phyloP scores from a whole-genome alignment of 1,140 invertebrate genomes.

The Trissolcus basalis region DNA sequence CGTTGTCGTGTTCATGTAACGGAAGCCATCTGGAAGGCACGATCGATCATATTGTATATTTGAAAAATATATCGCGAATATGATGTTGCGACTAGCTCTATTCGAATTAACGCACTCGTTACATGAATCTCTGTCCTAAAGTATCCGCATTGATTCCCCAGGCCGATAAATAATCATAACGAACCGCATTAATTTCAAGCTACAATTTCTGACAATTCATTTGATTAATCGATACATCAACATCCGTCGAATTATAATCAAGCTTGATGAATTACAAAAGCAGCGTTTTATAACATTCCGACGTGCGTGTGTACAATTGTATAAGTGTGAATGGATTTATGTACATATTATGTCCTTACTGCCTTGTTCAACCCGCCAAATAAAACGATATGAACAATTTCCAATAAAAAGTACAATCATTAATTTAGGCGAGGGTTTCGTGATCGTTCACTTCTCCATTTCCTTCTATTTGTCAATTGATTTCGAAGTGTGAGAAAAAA shows the following conservation, averaged over 20 bases:
- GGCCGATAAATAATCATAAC: too few relatives aligned
- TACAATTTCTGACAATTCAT: constrained; percentile 3
- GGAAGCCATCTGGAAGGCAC: constrained; percentile 15
- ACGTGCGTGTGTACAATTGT: constrained; percentile 48
- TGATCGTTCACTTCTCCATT: constrained; percentile 9
- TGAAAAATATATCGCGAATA: constrained; percentile 3
- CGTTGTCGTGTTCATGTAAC: constrained; percentile 27
- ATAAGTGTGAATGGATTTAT: constrained; percentile 63
- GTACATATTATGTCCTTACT: constrained; percentile 66
- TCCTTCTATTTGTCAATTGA: background rate
- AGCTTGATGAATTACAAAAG: constrained; percentile 43
- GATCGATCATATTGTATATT: constrained; percentile 13
- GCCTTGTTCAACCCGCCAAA: constrained; percentile 59
- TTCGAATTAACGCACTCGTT: too few relatives aligned
- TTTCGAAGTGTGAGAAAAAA: too few relatives aligned
- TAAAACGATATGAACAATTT: constrained; percentile 66
- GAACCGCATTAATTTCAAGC: constrained; percentile 6
- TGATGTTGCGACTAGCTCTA: background rate
- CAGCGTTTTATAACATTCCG: constrained; percentile 45
- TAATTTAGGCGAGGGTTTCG: constrained; percentile 17
- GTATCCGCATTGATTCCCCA: too few relatives aligned
- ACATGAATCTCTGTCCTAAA: too few relatives aligned
- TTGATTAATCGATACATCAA: constrained; percentile 20
- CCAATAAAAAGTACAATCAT: constrained; percentile 74
- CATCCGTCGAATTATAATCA: constrained; percentile 55